Evolutionary conservation across 2,888 invertebrate species (phyloP), one percentile per base, ranked within the genome.

Genomic region (Andrena bicolor): DNA sequence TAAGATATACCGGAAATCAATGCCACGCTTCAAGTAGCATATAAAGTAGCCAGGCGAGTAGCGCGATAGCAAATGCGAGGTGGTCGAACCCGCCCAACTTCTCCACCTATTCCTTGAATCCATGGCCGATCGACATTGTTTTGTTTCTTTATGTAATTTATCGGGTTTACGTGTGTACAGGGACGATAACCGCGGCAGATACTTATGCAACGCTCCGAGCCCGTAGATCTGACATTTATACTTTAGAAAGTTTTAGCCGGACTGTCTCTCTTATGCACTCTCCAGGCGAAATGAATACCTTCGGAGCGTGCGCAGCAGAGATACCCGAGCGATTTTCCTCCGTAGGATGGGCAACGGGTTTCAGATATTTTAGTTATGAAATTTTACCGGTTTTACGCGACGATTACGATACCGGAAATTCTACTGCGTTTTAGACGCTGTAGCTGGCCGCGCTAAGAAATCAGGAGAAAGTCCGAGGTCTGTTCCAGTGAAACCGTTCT

Each of bases 191-290:
- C 70, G 60, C 48, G 53, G 48, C 63, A 8, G 58, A 61, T 63
- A 71, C 87, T 92, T 92, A 90, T 88, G 91, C 86, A 92, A 92
- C 85, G 56, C 13, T 20, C 69, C 76, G 73, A 83, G 76, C 84
- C 84, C 82, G 88, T 88, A 92, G 88, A 89, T 88, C 90, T 93
- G 92, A 93, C 93, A 92, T 93, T 93, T 92, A 92, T 91, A 90
- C 88, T 93, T 94, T 94, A 93, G 94, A 94, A 94, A 94, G 94
- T 94, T 87, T 79, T 79, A 78, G 41, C 66, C 49, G 69, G 65
- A 77, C 84, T 76, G 82, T 84, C 83, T 87, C 83, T 87, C 87
- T 87, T 74, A 74, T 77, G 64, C 88, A 68, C 72, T 85, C 88
- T 77, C 80, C 63, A 30, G 7, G 90, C 87, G 85, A 79, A 73